These are phyloP conservation scores for Andrena haemorrhoa DNA, from an alignment of 2,888 invertebrate genomes.

Conservation along the genomic window DNA sequence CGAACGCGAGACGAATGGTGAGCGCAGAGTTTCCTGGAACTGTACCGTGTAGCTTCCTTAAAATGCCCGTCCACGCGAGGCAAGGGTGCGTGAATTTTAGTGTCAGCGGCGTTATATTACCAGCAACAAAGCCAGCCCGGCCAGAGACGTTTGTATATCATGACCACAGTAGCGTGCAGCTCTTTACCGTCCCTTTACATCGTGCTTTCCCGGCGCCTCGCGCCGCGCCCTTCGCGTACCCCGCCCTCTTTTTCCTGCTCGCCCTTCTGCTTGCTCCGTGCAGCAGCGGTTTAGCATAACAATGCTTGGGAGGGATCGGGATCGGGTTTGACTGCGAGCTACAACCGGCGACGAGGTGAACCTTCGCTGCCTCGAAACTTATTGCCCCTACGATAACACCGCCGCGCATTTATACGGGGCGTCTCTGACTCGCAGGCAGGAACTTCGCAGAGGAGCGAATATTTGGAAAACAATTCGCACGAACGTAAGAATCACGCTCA, in stretches of 20 bases:
- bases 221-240: conserved; percentile 15
- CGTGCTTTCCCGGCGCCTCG: conserved; percentile 47
- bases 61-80: conserved; percentile 3
- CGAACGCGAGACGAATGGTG: not conserved
- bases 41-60: not conserved
- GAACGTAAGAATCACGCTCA: no score
- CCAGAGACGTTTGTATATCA: conserved; percentile 50
- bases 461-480: not conserved
- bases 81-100: conserved; percentile 53
- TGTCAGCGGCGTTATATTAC: conserved; percentile 54
- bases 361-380: conserved; percentile 41
- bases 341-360: conserved; percentile 29
- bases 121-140: conserved; percentile 52
- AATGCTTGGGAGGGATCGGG: conserved; percentile 44
- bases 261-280: conserved; percentile 15
- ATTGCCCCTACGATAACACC: conserved; percentile 10
- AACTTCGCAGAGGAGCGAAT: not conserved
- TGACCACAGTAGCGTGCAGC: conserved; percentile 50
- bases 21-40: conserved; percentile 12
- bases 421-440: not conserved
- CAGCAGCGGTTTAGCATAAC: conserved; percentile 57
- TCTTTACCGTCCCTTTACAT: conserved; percentile 53
- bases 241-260: conserved; percentile 20
- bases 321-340: conserved; percentile 39
- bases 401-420: not conserved